A percentile compares a stretch with the other conserved stretches of the same genome.
phyloP scores from a whole-genome alignment of 2,888 invertebrate species.

The Lithophane semibrunnea region DNA sequence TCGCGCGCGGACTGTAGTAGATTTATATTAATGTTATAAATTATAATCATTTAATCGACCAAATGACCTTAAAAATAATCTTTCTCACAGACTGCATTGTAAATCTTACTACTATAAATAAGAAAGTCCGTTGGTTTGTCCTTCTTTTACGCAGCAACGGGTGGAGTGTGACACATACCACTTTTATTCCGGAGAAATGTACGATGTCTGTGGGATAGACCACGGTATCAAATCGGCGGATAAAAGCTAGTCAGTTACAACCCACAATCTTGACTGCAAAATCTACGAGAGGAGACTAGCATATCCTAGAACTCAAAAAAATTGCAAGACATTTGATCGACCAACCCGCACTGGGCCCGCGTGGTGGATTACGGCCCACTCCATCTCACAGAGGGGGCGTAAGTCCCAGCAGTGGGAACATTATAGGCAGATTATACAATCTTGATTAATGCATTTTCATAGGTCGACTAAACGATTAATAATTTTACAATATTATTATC shows the following conservation, averaged over 20 bases:
- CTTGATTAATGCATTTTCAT: neutral
- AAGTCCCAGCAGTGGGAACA: neutral
- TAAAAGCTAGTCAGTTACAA: neutral
- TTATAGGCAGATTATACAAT: neutral
- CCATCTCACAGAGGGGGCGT: neutral
- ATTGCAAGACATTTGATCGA: neutral
- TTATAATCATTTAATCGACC: constrained; percentile 28
- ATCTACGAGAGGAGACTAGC: neutral
- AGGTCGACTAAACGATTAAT: constrained; percentile 25
- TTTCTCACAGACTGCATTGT: neutral
- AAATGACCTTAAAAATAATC: neutral
- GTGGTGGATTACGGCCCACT: neutral
- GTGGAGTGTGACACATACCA: too few species aligned
- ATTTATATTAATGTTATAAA: neutral
- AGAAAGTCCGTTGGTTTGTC: neutral
- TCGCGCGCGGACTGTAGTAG: neutral
- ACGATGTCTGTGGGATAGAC: neutral
- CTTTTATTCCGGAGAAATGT: too few species aligned
- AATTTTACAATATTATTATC: constrained; percentile 11
- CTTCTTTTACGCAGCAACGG: neutral
- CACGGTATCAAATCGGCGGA: neutral
- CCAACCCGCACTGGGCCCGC: neutral
- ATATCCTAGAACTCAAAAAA: neutral
- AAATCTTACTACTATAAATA: neutral
- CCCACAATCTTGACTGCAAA: neutral